A percentile compares a stretch with the other conserved stretches of the same genome.
These are phyloP conservation scores for Sebastes kiyomatsui DNA, from an alignment of 2,797 vertebrate species.

Conservation along the genomic window DNA sequence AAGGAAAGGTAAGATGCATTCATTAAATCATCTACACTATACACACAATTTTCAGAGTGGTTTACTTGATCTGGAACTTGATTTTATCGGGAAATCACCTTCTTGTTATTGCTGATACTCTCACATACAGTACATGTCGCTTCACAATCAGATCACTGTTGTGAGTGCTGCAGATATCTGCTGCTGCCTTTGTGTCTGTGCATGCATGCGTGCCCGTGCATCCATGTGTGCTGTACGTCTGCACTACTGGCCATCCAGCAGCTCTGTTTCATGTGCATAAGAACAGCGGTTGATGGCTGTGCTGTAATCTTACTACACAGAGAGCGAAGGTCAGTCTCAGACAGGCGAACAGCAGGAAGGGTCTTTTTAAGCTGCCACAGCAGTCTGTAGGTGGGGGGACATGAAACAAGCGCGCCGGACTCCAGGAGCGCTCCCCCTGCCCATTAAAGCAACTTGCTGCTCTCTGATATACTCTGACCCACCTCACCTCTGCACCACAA, in stretches of 20 bases:
- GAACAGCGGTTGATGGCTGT: slow-evolving; percentile 52
- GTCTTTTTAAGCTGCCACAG: slow-evolving; percentile 70
- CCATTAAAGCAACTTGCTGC: slow-evolving; percentile 53
- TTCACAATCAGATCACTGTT: slow-evolving; percentile 4
- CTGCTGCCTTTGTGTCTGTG: slow-evolving; percentile 32
- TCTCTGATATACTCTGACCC: slow-evolving; percentile 43
- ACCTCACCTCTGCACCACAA: slow-evolving; percentile 7
- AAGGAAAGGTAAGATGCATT: slow-evolving; percentile 90
- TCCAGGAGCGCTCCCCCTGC: slow-evolving; percentile 51
- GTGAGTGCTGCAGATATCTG: background rate
- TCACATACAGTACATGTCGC: background rate
- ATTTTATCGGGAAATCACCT: background rate
- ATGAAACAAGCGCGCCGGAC: slow-evolving; percentile 70
- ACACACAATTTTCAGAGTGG: background rate
- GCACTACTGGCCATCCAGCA: slow-evolving; percentile 27
- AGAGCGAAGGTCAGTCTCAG: slow-evolving; percentile 80
- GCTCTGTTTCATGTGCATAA: slow-evolving; percentile 73
- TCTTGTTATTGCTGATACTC: background rate
- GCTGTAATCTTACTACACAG: slow-evolving; percentile 79
- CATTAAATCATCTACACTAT: background rate
- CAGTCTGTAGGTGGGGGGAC: slow-evolving; percentile 54
- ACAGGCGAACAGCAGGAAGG: slow-evolving; percentile 73
- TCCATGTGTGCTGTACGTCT: slow-evolving; percentile 27
- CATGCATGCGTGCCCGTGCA: slow-evolving; percentile 24
- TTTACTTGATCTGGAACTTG: background rate